Evolutionary conservation across 2,888 invertebrate species (phyloP).

Genomic region (Xanthorhoe spadicearia): DNA sequence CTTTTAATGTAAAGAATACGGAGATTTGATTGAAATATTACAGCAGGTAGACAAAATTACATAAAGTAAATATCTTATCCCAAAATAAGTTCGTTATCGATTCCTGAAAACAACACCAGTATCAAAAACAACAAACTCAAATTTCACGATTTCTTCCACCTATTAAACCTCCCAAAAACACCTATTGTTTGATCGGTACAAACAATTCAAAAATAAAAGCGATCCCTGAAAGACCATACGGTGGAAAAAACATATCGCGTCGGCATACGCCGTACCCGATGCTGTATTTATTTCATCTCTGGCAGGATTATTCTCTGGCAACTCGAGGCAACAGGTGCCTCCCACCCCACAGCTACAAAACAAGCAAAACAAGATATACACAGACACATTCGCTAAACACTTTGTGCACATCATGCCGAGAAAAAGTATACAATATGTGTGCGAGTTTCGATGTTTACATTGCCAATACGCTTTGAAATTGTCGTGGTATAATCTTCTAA

Average conservation of each 20-base stretch:
- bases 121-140: background rate
- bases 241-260: constrained; percentile 57
- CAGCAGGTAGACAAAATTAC: no score
- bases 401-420: constrained; percentile 63
- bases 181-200: constrained; percentile 24
- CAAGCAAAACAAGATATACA: constrained; percentile 69
- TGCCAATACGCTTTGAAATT: constrained; percentile 37
- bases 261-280: constrained; percentile 53
- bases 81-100: background rate
- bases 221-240: constrained; percentile 46
- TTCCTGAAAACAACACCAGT: background rate
- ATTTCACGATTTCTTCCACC: background rate
- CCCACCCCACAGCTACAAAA: constrained; percentile 53
- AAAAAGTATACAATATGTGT: constrained; percentile 55
- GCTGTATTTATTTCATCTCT: constrained; percentile 79
- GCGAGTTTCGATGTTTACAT: constrained; percentile 29
- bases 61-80: no score
- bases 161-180: constrained; percentile 14
- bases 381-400: constrained; percentile 62
- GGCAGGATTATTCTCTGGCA: constrained; percentile 71
- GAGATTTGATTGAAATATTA: no score
- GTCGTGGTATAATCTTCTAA: constrained; percentile 10
- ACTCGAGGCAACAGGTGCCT: constrained; percentile 76
- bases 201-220: constrained; percentile 36
- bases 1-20: background rate